phyloP scores from a whole-genome alignment of 2,888 invertebrate species.

The Drosophila mulleri region DNA sequence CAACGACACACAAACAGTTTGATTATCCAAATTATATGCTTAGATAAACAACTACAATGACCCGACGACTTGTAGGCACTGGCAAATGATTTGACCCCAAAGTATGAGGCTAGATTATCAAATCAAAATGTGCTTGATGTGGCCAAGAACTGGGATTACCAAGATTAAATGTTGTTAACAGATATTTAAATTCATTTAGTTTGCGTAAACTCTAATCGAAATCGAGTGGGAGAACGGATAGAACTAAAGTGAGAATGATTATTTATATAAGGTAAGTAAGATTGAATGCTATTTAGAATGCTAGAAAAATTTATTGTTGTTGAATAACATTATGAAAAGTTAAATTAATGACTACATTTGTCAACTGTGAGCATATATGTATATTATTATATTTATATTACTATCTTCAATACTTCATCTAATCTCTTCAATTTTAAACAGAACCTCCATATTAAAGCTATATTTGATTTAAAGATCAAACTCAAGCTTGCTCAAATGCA shows the following conservation, averaged over 20 bases:
- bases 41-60: constrained; percentile 42
- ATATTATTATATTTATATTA: not conserved
- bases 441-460: not conserved
- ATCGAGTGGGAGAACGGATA: not conserved
- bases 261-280: no score
- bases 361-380: no score
- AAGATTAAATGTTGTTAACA: not conserved
- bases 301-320: no score
- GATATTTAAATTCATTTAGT: not conserved
- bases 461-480: not conserved
- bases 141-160: not conserved
- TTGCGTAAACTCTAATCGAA: not conserved
- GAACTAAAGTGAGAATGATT: no score
- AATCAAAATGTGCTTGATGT: not conserved
- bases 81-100: constrained; percentile 16
- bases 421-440: not conserved
- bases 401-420: not conserved
- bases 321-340: no score
- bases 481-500: no score
- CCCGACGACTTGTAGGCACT: constrained; percentile 29
- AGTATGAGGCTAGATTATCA: constrained; percentile 10
- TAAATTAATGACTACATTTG: not conserved
- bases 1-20: constrained; percentile 42
- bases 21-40: constrained; percentile 53
- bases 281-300: no score